Evolutionary conservation across 2,113 vertebrate species (phyloP).

Genomic region (Trogon surrucura): DNA sequence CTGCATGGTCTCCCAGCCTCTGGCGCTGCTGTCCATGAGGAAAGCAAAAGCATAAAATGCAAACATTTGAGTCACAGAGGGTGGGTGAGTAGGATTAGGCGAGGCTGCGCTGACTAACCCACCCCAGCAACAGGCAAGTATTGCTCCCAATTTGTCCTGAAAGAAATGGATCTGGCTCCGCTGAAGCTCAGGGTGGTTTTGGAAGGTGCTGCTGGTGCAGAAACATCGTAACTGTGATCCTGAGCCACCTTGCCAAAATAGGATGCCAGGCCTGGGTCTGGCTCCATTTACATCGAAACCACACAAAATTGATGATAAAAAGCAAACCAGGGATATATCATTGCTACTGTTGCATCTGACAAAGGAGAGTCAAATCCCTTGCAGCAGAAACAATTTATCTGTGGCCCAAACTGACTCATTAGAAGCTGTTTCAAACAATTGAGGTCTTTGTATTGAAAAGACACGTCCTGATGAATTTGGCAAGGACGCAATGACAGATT

Average conservation of each 20-base stretch:
- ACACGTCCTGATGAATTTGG: neutral
- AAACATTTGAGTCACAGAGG: conserved; percentile 59
- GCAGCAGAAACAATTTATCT: conserved; percentile 27
- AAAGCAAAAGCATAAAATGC: conserved; percentile 11
- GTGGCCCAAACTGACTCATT: conserved; percentile 45
- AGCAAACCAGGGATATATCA: neutral
- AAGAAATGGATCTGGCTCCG: neutral
- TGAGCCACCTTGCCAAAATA: neutral
- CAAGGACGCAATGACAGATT: neutral
- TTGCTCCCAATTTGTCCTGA: neutral
- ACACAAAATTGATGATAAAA: neutral
- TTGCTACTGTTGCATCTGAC: neutral
- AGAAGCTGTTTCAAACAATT: conserved; percentile 22
- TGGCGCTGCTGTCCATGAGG: neutral
- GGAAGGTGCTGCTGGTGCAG: neutral
- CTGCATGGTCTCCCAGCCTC: neutral
- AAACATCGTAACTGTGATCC: neutral
- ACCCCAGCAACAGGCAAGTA: neutral
- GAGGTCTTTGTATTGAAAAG: conserved; percentile 10
- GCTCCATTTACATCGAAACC: neutral
- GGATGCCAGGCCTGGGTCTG: neutral
- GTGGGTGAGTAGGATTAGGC: conserved; percentile 21
- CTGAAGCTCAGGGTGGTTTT: neutral
- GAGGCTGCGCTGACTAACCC: conserved; percentile 58
- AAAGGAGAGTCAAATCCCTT: neutral